Conservation (phyloP, 2,797 vertebrate genomes). For the Buceros bicornis region DNA sequence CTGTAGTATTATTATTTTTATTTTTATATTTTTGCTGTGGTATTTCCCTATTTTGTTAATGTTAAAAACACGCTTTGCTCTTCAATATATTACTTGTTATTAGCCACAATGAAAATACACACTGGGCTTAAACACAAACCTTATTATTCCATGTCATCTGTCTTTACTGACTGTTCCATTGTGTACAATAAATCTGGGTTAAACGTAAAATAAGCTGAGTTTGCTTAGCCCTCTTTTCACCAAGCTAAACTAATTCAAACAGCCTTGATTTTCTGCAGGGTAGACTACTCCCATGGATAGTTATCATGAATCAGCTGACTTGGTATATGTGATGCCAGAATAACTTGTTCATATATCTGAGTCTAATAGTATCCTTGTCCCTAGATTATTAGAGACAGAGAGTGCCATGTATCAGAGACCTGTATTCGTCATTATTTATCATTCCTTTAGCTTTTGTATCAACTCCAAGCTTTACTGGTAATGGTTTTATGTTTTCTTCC, state of each 20-base stretch:
- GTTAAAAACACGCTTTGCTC: not conserved
- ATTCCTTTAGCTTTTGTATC: slow-evolving; percentile 40
- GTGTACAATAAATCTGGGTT: slow-evolving; percentile 24
- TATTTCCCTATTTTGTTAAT: not conserved
- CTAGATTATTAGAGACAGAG: not conserved
- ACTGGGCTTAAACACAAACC: not conserved
- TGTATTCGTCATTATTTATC: slow-evolving; percentile 53
- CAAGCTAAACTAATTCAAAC: slow-evolving; percentile 18
- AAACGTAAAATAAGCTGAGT: slow-evolving; percentile 8
- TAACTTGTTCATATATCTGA: slow-evolving; percentile 45
- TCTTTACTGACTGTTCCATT: not conserved
- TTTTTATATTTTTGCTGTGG: not conserved
- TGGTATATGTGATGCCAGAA: slow-evolving; percentile 9
- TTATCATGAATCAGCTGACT: slow-evolving; percentile 47
- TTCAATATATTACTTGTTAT: not conserved
- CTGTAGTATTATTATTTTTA: not conserved
- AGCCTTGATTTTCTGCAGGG: slow-evolving; percentile 50
- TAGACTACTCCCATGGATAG: slow-evolving; percentile 21
- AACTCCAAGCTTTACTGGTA: slow-evolving; percentile 14
- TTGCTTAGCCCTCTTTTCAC: slow-evolving; percentile 22
- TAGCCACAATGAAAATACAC: not conserved
- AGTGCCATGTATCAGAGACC: not conserved
- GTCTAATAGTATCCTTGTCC: slow-evolving; percentile 17
- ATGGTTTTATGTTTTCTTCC: slow-evolving; percentile 48
- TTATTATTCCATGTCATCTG: not conserved